Percentiles rank a stretch among this genome's conserved stretches.
Conservation (phyloP, 2,888 invertebrate genomes). For the Lysandra coridon region DNA sequence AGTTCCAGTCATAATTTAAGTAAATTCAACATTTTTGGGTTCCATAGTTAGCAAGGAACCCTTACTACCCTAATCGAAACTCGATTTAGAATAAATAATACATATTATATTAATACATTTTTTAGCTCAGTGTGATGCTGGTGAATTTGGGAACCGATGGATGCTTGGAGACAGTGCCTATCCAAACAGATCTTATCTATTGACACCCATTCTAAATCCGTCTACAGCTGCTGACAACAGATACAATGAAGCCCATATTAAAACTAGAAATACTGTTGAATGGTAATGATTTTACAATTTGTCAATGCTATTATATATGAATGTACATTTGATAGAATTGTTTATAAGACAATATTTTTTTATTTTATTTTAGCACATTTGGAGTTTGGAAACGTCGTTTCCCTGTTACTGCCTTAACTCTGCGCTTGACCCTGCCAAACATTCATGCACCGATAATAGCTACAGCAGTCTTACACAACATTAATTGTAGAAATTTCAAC, state of each 20-base stretch:
- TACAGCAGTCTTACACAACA: constrained; percentile 15
- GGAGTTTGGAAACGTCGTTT: constrained; percentile 8
- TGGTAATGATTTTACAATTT: not conserved
- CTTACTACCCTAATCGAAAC: too few species aligned
- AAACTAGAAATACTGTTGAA: constrained; percentile 8
- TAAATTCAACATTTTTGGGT: too few species aligned
- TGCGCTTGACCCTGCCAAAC: constrained; percentile 2
- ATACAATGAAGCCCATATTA: constrained; percentile 2
- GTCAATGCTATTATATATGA: too few species aligned
- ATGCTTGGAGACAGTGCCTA: constrained; percentile 38
- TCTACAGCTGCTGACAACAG: constrained; percentile 29
- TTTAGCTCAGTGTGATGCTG: constrained; percentile 37
- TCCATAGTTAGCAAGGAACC: too few species aligned
- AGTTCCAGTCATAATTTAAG: too few species aligned
- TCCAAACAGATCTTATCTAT: constrained; percentile 35
- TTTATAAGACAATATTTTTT: not conserved
- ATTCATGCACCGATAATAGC: not conserved
- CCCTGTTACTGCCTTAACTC: constrained; percentile 8
- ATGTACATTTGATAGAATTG: too few species aligned
- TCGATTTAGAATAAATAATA: not conserved
- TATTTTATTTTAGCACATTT: not conserved
- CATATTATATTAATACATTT: constrained; percentile 2
- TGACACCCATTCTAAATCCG: constrained; percentile 40
- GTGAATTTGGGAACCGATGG: constrained; percentile 32
- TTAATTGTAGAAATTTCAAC: constrained; percentile 9